Percentiles rank a stretch among this genome's conserved stretches.
Evolutionary conservation across 2,797 vertebrate species (phyloP).

Genomic region (Neomorphus geoffroyi): DNA sequence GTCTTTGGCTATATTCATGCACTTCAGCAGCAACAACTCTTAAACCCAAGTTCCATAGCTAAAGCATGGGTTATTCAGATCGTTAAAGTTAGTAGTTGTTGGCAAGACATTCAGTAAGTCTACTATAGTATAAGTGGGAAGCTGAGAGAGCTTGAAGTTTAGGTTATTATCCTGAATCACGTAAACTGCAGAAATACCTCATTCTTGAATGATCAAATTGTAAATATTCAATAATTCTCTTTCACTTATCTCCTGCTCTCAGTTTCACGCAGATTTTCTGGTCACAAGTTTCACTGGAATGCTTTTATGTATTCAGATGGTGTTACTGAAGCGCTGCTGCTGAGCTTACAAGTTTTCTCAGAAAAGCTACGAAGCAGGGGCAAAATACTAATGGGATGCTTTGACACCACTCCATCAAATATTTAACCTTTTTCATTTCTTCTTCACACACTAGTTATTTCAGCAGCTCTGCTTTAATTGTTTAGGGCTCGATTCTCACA

Average conservation of each 20-base stretch:
- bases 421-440: constrained; percentile 56
- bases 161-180: background rate
- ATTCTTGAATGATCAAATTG: background rate
- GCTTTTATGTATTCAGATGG: constrained; percentile 18
- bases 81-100: background rate
- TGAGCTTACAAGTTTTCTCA: constrained; percentile 40
- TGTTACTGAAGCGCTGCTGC: constrained; percentile 1
- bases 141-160: background rate
- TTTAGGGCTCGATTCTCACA: constrained; percentile 36
- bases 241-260: background rate
- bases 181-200: background rate
- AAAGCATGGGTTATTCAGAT: background rate
- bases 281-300: background rate
- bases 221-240: background rate
- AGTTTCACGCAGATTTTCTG: constrained; percentile 18
- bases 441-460: constrained; percentile 38
- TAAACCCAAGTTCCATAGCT: background rate
- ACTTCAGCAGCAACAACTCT: background rate
- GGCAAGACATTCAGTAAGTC: background rate
- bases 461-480: constrained; percentile 44
- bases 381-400: constrained; percentile 50
- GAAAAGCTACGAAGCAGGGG: constrained; percentile 26
- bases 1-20: background rate
- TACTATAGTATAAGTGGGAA: background rate
- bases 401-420: constrained; percentile 51